A percentile compares a stretch with the other conserved stretches of the same genome.
Conservation (phyloP, 2,888 invertebrate genomes). For the Lycia hirtaria region DNA sequence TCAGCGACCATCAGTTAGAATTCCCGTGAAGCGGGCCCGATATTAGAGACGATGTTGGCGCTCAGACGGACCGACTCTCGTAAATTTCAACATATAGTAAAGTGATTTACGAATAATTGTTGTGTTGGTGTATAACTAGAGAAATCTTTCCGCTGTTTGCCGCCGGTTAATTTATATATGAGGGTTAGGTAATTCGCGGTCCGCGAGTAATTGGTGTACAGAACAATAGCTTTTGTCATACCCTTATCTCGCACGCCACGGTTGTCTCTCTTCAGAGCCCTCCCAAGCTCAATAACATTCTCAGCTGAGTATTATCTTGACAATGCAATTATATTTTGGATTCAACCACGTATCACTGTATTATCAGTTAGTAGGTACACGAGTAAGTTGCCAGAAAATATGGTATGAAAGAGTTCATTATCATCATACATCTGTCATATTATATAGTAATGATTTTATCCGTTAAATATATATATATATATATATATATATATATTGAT, state of each 20-base stretch:
- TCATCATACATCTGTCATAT: too few species aligned
- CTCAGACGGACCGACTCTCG: constrained; percentile 71
- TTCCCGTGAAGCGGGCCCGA: constrained; percentile 54
- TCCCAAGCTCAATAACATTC: constrained; percentile 72
- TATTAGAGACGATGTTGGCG: constrained; percentile 69
- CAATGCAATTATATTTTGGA: constrained; percentile 46
- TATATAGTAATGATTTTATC: too few species aligned
- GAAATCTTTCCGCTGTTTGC: constrained; percentile 86
- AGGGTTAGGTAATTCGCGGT: constrained; percentile 85
- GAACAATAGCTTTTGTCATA: constrained; percentile 86
- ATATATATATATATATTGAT: too few species aligned
- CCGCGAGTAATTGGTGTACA: constrained; percentile 82
- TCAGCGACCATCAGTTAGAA: constrained; percentile 61
- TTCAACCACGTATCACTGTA: background rate
- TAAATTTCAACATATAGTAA: constrained; percentile 86
- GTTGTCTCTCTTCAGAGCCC: constrained; percentile 76
- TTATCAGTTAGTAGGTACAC: background rate
- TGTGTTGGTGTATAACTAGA: constrained; percentile 85
- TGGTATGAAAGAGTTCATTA: too few species aligned
- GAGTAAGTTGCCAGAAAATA: too few species aligned
- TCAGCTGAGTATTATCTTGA: constrained; percentile 65
- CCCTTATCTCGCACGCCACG: constrained; percentile 79
- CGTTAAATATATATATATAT: too few species aligned
- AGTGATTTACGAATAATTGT: constrained; percentile 86
- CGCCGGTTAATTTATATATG: constrained; percentile 85